These are phyloP conservation scores for Glaucidium brasilianum DNA, from an alignment of 2,113 vertebrate genomes.

Conservation along the genomic window DNA sequence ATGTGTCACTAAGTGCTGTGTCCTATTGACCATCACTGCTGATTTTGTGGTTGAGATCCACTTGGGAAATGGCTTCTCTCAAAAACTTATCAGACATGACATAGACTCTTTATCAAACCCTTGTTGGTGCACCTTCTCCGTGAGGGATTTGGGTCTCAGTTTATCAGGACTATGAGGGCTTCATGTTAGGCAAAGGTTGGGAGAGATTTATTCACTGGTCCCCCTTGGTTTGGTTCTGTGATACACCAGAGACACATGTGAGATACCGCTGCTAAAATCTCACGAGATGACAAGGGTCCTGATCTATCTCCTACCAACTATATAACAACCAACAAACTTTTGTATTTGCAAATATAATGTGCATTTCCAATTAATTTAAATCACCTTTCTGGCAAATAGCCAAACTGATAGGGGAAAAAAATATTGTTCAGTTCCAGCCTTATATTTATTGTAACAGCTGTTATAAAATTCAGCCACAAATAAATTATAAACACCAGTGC, in stretches of 20 bases:
- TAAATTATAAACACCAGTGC: background rate
- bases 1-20: background rate
- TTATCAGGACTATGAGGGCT: background rate
- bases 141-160: background rate
- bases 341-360: background rate
- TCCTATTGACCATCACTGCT: background rate
- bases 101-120: background rate
- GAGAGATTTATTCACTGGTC: background rate
- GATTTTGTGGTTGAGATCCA: background rate
- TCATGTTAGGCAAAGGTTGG: background rate
- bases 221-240: background rate
- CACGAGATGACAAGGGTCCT: background rate
- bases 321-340: background rate
- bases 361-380: background rate
- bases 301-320: background rate
- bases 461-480: background rate
- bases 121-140: background rate
- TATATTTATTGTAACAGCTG: background rate
- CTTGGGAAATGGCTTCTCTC: background rate
- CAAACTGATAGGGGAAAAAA: background rate
- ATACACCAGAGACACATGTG: rapidly evolving
- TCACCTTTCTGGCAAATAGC: background rate
- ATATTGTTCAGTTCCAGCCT: background rate
- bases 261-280: background rate
- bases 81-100: background rate